phyloP scores from a whole-genome alignment of 2,888 invertebrate genomes.

The Spialia ferax region DNA sequence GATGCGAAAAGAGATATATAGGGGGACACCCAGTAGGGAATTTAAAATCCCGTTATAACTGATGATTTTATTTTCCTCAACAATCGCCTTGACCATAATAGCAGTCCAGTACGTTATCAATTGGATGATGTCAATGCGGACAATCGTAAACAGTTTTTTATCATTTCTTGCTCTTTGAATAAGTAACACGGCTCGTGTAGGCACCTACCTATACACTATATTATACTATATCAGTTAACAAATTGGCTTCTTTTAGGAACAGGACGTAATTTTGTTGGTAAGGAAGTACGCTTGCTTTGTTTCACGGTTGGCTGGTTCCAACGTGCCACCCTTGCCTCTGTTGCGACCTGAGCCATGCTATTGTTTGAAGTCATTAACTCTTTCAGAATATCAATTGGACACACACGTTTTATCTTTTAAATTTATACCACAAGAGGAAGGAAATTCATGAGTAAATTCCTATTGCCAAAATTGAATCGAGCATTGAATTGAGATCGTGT shows the following conservation, averaged over 20 bases:
- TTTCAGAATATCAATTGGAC: constrained; percentile 32
- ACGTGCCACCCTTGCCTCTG: constrained; percentile 49
- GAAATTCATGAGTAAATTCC: not conserved
- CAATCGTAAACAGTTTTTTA: constrained; percentile 4
- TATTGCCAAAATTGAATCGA: constrained; percentile 13
- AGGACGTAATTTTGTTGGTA: constrained; percentile 45
- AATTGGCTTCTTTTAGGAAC: constrained; percentile 9
- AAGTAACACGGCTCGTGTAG: not conserved
- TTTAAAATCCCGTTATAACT: not conserved
- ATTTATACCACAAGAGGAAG: not conserved
- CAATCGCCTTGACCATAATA: constrained; percentile 20
- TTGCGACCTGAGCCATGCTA: constrained; percentile 54
- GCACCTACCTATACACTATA: too few species aligned
- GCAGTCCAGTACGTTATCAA: constrained; percentile 16
- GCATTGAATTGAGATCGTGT: constrained; percentile 22
- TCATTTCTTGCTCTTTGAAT: not conserved
- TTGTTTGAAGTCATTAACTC: constrained; percentile 64
- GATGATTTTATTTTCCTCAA: constrained; percentile 15
- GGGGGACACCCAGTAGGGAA: too few species aligned
- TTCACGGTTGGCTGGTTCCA: constrained; percentile 66
- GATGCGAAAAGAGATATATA: too few species aligned
- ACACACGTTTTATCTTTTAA: not conserved
- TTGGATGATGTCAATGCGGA: constrained; percentile 28
- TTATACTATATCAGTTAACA: not conserved
- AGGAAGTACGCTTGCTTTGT: constrained; percentile 75